Evolutionary conservation across 2,113 vertebrate species (phyloP).

Genomic region (Trichomycterus rosablanca): DNA sequence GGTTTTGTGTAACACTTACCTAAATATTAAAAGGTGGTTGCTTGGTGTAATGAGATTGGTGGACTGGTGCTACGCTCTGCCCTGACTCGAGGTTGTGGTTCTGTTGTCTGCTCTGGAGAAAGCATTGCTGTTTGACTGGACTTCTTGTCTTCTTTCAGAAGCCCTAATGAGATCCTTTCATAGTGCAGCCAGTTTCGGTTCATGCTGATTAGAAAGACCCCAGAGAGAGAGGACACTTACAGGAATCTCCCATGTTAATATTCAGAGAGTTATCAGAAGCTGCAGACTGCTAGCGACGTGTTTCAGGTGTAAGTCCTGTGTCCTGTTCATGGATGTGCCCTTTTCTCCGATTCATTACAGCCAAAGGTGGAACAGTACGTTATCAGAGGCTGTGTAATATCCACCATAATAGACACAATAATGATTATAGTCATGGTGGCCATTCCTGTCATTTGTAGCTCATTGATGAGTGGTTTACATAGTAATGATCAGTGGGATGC

Average conservation of each 20-base stretch:
- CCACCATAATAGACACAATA: constrained; percentile 16
- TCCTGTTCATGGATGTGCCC: constrained; percentile 19
- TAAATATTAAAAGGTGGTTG: neutral
- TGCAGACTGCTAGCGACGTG: neutral
- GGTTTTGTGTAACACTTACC: neutral
- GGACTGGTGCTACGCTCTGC: too few species aligned
- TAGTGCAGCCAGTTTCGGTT: constrained; percentile 30
- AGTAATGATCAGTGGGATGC: constrained; percentile 5
- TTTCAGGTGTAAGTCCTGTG: neutral
- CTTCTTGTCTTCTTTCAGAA: constrained; percentile 19
- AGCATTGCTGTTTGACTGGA: constrained; percentile 24
- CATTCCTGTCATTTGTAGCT: constrained; percentile 10
- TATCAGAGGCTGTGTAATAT: neutral
- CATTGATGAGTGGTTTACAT: neutral
- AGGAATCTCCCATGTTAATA: constrained; percentile 3
- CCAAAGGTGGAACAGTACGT: constrained; percentile 4
- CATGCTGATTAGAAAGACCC: constrained; percentile 28
- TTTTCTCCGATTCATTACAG: constrained; percentile 1
- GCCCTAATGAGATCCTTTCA: constrained; percentile 30
- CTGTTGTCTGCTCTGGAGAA: constrained; percentile 11
- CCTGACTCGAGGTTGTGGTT: neutral
- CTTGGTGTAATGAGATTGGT: neutral
- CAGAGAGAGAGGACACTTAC: constrained; percentile 7
- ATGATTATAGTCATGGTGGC: neutral
- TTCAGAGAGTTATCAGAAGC: neutral